A percentile compares a stretch with the other conserved stretches of the same genome.
These are phyloP conservation scores for Drosophila dunni DNA, from an alignment of 1,140 invertebrate genomes.

Conservation along the genomic window DNA sequence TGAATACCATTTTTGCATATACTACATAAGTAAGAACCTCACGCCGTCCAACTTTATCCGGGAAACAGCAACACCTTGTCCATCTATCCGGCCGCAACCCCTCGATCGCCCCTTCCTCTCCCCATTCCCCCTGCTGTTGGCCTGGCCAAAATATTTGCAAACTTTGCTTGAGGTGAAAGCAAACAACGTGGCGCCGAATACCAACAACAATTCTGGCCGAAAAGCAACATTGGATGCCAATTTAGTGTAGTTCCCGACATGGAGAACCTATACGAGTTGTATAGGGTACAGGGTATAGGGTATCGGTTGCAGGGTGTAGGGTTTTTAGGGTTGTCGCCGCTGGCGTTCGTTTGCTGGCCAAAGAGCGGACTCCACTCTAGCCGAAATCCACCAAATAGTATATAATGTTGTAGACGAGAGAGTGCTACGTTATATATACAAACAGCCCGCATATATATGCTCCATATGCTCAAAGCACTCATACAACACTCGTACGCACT, in stretches of 20 bases:
- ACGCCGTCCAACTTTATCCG: slow-evolving; percentile 77
- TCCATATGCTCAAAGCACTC: slow-evolving; percentile 69
- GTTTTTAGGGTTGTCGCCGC: slow-evolving; percentile 25
- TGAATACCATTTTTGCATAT: slow-evolving; percentile 83
- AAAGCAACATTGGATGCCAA: slow-evolving; percentile 70
- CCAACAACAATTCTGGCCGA: slow-evolving; percentile 45
- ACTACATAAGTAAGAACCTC: slow-evolving; percentile 67
- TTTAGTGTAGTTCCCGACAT: slow-evolving; percentile 67
- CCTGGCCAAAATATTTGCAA: slow-evolving; percentile 56
- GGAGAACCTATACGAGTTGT: background rate
- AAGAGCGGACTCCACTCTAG: slow-evolving; percentile 2
- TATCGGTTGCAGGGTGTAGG: background rate
- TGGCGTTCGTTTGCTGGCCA: slow-evolving; percentile 42
- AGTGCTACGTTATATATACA: slow-evolving; percentile 19
- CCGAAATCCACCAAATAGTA: slow-evolving; percentile 68
- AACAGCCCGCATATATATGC: slow-evolving; percentile 37
- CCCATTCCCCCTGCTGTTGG: slow-evolving; percentile 7
- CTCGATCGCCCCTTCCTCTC: too few relatives aligned
- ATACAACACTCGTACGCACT: slow-evolving; percentile 30
- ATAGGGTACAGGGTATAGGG: background rate
- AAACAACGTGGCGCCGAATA: slow-evolving; percentile 79
- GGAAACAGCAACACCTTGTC: slow-evolving; percentile 1
- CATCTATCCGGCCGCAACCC: background rate
- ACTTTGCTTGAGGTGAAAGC: slow-evolving; percentile 79
- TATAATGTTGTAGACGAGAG: slow-evolving; percentile 61